Conservation (phyloP, 2,888 invertebrate species). For the Bellardia bayeri region DNA sequence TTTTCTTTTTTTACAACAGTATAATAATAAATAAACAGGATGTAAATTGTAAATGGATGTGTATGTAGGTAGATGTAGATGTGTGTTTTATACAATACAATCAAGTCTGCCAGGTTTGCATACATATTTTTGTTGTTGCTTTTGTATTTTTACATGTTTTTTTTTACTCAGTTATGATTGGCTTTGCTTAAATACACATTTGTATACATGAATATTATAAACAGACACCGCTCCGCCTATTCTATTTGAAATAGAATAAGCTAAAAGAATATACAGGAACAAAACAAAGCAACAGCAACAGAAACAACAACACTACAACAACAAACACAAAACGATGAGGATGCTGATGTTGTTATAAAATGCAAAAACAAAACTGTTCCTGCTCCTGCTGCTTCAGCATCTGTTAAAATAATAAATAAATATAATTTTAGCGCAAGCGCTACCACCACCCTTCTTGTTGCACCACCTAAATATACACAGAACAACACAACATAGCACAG, state of each 20-base stretch:
- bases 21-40: slow-evolving; percentile 26
- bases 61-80: neutral
- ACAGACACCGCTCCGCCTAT: slow-evolving; percentile 74
- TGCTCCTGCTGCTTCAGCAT: slow-evolving; percentile 72
- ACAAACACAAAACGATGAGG: slow-evolving; percentile 26
- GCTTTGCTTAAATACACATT: slow-evolving; percentile 76
- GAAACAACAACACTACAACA: slow-evolving; percentile 34
- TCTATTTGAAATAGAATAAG: slow-evolving; percentile 73
- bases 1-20: neutral
- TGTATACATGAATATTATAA: slow-evolving; percentile 67
- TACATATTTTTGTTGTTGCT: slow-evolving; percentile 45
- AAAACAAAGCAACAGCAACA: slow-evolving; percentile 65
- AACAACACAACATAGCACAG: slow-evolving; percentile 51
- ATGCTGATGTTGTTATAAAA: slow-evolving; percentile 66
- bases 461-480: slow-evolving; percentile 42
- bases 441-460: slow-evolving; percentile 71
- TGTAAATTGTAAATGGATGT: slow-evolving; percentile 46
- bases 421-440: slow-evolving; percentile 84
- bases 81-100: slow-evolving; percentile 58
- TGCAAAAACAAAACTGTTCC: slow-evolving; percentile 63
- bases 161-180: slow-evolving; percentile 81
- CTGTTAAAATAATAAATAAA: slow-evolving; percentile 83
- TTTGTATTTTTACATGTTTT: slow-evolving; percentile 66
- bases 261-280: slow-evolving; percentile 72
- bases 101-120: slow-evolving; percentile 67